These are phyloP conservation scores for Sussaba pulchella DNA, from an alignment of 2,888 invertebrate species.

Conservation along the genomic window DNA sequence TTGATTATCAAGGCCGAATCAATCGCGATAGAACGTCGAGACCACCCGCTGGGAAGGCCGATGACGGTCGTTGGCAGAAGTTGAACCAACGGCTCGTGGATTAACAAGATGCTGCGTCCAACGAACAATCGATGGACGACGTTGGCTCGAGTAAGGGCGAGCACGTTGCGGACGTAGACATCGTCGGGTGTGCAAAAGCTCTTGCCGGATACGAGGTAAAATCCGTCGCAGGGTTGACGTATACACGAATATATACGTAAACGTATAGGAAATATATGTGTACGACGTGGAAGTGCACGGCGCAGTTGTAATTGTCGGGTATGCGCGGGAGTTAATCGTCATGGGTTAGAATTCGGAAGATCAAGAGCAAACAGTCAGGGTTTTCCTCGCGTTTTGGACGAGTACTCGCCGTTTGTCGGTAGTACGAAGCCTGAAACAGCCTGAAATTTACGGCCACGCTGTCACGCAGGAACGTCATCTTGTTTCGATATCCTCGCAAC, in stretches of 20 bases:
- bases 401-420: neutral
- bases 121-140: conserved; percentile 10
- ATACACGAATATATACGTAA: neutral
- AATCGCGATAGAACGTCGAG: neutral
- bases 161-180: neutral
- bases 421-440: no score
- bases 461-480: neutral
- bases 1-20: neutral
- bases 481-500: neutral
- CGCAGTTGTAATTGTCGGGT: conserved; percentile 18
- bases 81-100: neutral
- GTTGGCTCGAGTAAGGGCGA: neutral
- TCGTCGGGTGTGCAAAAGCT: neutral
- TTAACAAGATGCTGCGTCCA: neutral
- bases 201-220: neutral
- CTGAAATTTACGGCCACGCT: neutral
- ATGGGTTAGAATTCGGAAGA: conserved; percentile 25
- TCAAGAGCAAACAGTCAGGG: conserved; percentile 22
- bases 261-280: no score
- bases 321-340: conserved; percentile 12
- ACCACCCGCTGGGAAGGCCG: neutral
- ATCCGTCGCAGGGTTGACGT: neutral
- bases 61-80: neutral
- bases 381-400: conserved; percentile 10
- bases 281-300: neutral